Evolutionary conservation across 2,888 invertebrate genomes (phyloP).

Genomic region (Amphipoea oculea): DNA sequence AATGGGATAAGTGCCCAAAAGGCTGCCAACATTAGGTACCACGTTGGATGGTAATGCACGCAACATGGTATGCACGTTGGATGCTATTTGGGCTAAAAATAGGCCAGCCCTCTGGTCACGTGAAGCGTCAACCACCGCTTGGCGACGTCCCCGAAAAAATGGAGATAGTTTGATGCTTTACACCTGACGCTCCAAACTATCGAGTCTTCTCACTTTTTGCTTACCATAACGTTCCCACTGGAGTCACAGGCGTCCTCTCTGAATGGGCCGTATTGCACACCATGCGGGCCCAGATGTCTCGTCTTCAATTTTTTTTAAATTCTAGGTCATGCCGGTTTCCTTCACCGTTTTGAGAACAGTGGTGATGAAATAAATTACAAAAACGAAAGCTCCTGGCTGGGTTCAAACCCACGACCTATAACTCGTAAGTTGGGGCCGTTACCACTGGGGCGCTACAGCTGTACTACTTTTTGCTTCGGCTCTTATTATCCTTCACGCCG

Average conservation of each 20-base stretch:
- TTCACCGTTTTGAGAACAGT: background rate
- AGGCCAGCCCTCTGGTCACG: no score
- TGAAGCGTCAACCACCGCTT: no score
- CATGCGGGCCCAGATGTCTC: background rate
- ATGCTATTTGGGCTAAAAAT: no score
- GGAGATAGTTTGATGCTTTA: background rate
- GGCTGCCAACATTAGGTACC: no score
- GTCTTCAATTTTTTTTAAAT: background rate
- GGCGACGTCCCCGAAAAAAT: no score
- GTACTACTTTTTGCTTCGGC: background rate
- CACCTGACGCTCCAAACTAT: background rate
- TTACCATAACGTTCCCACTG: background rate
- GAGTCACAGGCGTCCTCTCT: background rate
- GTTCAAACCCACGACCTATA: background rate
- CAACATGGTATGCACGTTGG: no score
- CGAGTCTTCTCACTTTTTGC: background rate
- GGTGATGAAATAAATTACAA: background rate
- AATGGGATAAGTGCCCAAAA: no score
- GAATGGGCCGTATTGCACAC: background rate
- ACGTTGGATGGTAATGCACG: no score
- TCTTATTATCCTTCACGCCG: conserved; percentile 6
- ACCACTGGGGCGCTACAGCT: background rate
- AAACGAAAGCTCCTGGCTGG: background rate
- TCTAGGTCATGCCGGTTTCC: background rate
- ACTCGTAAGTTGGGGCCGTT: background rate